Evolutionary conservation across 2,888 invertebrate genomes (phyloP), one percentile per base, ranked within the genome.

Genomic region (Epinotia ramella): DNA sequence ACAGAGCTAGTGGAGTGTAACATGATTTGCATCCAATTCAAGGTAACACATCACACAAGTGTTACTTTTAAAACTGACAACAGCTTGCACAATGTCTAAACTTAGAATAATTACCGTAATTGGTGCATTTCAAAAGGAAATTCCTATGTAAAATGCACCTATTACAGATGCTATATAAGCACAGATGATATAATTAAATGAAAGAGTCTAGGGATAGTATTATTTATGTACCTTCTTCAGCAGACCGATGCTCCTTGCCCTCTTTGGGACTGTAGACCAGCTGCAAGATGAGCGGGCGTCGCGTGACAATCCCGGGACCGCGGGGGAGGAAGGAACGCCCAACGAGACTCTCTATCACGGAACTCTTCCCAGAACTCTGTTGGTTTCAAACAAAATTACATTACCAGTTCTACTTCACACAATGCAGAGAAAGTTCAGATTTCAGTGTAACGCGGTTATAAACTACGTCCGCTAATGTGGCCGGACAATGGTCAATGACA

Each of bases 291-390:
- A 99, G 95, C 0, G 99, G 99, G 60, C 99, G 96, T 78, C 99
- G 95, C 0, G 99, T 99, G 1, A 99, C 99, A 84, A 99, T 99
- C 3, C 99, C 99, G 70, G 97, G 97, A 12, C 99, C 99, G 81
- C 99, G 96, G 4, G 99, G 99, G 78, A 99, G 94, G 94, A 99
- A 99, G 66, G 99, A 99, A 78, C 97, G 96, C 0, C 99, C 99
- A 9, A 99, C 99, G 64, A 99, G 95, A 89, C 99, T 98, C 93
- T 99, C 99, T 81, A 99, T 97, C 18, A 99, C 99, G 40, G 99
- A 99, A 95, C 99, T 99, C 95, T 99, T 99, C 67, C 99, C 99
- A 64, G 99, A 99, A 94, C 99, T 99, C 99, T 99, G 93, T 78
- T 76, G 44, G 20, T 79, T 33, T 62, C 78, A 79, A 24, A 75